Percentiles rank a stretch among this genome's conserved stretches.
phyloP scores from a whole-genome alignment of 2,113 vertebrate species.

The Embiotoca jacksoni region DNA sequence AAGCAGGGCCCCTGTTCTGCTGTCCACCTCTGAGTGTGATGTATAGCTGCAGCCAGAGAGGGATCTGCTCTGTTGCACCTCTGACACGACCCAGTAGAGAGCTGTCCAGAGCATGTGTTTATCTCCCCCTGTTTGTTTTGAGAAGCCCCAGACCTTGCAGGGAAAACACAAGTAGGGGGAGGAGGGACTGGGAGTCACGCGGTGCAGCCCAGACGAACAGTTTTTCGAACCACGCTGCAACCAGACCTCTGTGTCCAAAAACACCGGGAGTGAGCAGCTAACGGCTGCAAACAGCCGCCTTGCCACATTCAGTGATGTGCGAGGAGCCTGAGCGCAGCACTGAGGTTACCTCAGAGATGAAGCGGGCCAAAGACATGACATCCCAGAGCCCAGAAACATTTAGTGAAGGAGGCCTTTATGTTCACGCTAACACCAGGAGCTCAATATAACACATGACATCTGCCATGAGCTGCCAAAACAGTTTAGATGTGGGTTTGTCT shows the following conservation, averaged over 20 bases:
- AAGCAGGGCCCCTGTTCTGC: constrained; percentile 66
- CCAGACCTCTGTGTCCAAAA: constrained; percentile 57
- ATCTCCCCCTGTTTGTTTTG: constrained; percentile 84
- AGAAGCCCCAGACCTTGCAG: constrained; percentile 81
- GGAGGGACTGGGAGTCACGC: constrained; percentile 68
- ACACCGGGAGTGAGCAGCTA: constrained; percentile 53
- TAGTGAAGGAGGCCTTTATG: constrained; percentile 35
- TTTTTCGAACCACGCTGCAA: constrained; percentile 48
- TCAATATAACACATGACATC: constrained; percentile 32
- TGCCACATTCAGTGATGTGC: constrained; percentile 50
- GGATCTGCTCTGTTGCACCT: constrained; percentile 77
- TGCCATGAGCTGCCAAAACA: constrained; percentile 47
- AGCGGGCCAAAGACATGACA: constrained; percentile 35
- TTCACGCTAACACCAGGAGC: constrained; percentile 50
- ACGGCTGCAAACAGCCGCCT: constrained; percentile 42
- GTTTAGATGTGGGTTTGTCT: constrained; percentile 4
- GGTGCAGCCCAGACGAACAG: constrained; percentile 50
- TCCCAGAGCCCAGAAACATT: constrained; percentile 38
- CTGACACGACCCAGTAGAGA: constrained; percentile 79
- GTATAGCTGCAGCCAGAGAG: constrained; percentile 71
- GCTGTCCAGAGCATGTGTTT: constrained; percentile 80
- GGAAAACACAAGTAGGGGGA: constrained; percentile 79
- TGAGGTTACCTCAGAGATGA: constrained; percentile 53
- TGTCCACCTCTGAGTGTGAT: constrained; percentile 75
- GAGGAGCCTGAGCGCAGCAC: constrained; percentile 29